Percentiles rank a stretch among this genome's conserved stretches.
These are phyloP conservation scores for Maccullochella peelii DNA, from an alignment of 2,113 vertebrate species.

Conservation along the genomic window DNA sequence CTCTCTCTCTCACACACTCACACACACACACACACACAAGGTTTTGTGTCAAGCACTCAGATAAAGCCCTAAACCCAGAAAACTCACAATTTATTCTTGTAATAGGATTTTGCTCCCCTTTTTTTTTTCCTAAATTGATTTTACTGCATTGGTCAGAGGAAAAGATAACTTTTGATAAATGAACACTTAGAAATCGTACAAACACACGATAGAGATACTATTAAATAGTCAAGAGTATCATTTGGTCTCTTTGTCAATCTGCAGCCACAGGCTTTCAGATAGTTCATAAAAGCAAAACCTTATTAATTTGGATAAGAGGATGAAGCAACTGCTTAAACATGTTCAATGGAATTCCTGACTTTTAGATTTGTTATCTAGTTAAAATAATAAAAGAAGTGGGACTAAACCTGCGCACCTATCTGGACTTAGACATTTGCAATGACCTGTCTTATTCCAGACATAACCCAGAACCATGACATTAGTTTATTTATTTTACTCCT, in stretches of 20 bases:
- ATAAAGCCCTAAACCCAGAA: too few relatives aligned
- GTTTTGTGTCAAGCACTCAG: constrained; percentile 9
- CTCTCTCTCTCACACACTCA: background rate
- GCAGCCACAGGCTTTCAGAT: constrained; percentile 47
- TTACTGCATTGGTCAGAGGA: constrained; percentile 26
- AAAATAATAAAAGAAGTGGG: constrained; percentile 2
- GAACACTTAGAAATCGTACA: constrained; percentile 33
- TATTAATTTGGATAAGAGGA: constrained; percentile 58
- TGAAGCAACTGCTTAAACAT: constrained; percentile 27
- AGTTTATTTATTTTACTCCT: background rate
- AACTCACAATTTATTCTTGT: constrained; percentile 45
- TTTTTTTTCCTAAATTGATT: constrained; percentile 40
- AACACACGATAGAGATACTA: constrained; percentile 43
- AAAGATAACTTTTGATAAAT: constrained; percentile 61
- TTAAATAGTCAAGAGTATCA: constrained; percentile 37
- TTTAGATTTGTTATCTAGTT: background rate
- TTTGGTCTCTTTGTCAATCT: constrained; percentile 31
- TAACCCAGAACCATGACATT: background rate
- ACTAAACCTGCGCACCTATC: background rate
- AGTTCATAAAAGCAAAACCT: constrained; percentile 49
- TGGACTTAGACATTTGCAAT: background rate
- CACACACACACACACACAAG: background rate
- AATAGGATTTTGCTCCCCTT: constrained; percentile 33
- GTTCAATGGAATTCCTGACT: constrained; percentile 4
- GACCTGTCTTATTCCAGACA: background rate